These are phyloP conservation scores for Ennomos fuscantarius DNA, from an alignment of 2,888 invertebrate species.

Conservation along the genomic window DNA sequence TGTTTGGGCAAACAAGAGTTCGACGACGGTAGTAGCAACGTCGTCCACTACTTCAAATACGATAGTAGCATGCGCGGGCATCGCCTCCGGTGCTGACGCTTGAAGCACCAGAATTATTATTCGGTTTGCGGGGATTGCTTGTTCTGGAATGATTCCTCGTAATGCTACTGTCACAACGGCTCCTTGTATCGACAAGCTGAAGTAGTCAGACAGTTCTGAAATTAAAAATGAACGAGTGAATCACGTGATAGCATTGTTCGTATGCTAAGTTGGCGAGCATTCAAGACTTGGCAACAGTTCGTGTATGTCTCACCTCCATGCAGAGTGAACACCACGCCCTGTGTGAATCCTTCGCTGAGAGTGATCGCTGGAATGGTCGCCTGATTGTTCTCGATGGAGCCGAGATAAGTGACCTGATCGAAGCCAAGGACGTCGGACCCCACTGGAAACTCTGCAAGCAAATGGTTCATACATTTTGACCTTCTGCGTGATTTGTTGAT, in stretches of 20 bases:
- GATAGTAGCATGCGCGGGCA: constrained; percentile 43
- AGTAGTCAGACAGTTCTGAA: constrained; percentile 14
- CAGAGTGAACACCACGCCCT: constrained; percentile 42
- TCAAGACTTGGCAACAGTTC: too few relatives aligned
- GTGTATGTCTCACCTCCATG: constrained; percentile 4
- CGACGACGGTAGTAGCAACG: constrained; percentile 1
- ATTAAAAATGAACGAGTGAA: background rate
- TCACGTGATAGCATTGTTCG: too few relatives aligned
- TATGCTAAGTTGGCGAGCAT: too few relatives aligned
- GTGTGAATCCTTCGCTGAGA: constrained; percentile 45
- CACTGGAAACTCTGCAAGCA: constrained; percentile 16
- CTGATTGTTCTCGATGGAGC: constrained; percentile 38
- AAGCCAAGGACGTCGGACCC: constrained; percentile 40
- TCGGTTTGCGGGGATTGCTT: constrained; percentile 39
- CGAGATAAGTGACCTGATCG: constrained; percentile 44
- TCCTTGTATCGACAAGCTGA: constrained; percentile 7
- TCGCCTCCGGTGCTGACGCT: constrained; percentile 40
- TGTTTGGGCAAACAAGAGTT: constrained; percentile 23
- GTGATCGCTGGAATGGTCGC: constrained; percentile 40
- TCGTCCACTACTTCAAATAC: constrained; percentile 37
- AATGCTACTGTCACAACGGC: constrained; percentile 10
- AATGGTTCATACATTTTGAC: constrained; percentile 5
- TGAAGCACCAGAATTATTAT: constrained; percentile 43
- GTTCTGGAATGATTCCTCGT: constrained; percentile 39
- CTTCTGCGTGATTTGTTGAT: too few relatives aligned